Base-by-base conservation (phyloP, 2,797 vertebrate species). In the Acanthis flammea region DNA sequence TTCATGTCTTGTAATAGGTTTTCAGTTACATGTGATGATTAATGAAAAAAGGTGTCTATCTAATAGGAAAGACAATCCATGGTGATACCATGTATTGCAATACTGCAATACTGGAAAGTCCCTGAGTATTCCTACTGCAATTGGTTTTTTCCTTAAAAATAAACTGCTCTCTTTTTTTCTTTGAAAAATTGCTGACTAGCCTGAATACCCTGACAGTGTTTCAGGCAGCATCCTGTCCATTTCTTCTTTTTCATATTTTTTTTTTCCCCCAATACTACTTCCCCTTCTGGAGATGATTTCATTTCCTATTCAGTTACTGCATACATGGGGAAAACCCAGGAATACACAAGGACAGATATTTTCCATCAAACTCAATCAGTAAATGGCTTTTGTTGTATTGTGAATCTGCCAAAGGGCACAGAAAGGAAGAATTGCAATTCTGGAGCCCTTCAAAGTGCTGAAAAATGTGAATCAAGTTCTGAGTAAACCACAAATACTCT, bases 21-120 rank as follows among this genome's bases (percentile, higher is more conserved):
- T 91, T 57, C 50, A 57, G 25, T 66, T 71, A 57, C n/a, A 67
- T 50, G 25, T 0, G 15, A 61, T 75, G 85, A 77, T 90, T 93
- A 86, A 94, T 81, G 72, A 66, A 55, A n/a, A 81, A 65, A 33
- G 8, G 28, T 37, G 24, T 70, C 70, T 88, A 73, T 84, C 58
- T 70, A 78, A 60, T 51, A 44, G 3, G 13, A 68, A 57, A 88
- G 76, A 65, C 42, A 91, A n/a, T 57, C 23, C 6, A 15, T 31
- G 28, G 16, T 39, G 53, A 91, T 54, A 88, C 31, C 50, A 73
- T 19, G 41, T 18, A 13, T 27, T 75, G 94, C 88, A 96, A 96
- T 19, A 19, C 30, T 75, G 92, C 91, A 96, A 96, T 19, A 66
- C 44, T 66, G 94, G 94, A 88, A 97, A 97, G 31, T 65, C 91